phyloP scores from a whole-genome alignment of 2,888 invertebrate genomes.

The Melangyna quadrimaculata region DNA sequence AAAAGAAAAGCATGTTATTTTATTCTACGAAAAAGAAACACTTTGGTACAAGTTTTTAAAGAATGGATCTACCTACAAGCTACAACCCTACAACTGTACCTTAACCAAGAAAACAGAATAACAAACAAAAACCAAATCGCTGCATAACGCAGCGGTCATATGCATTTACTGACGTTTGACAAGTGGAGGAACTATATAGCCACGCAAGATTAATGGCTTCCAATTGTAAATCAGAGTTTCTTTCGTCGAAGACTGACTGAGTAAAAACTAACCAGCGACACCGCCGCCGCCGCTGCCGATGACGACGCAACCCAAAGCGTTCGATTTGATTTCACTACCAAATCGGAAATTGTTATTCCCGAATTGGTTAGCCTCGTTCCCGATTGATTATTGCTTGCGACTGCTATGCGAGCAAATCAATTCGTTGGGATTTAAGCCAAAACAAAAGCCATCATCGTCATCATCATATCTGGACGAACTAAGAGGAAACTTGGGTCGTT shows the following conservation, averaged over 20 bases:
- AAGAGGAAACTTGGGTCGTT: not conserved
- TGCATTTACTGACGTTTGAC: constrained; percentile 57
- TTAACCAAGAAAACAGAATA: not conserved
- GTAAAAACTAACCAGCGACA: not conserved
- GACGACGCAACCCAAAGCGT: not conserved
- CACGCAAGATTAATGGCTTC: constrained; percentile 53
- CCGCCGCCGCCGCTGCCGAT: not conserved
- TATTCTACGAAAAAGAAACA: too few species aligned
- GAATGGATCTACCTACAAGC: too few species aligned
- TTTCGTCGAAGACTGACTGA: not conserved
- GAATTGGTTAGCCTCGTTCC: constrained; percentile 48
- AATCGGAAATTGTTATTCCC: constrained; percentile 58
- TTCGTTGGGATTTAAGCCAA: constrained; percentile 26
- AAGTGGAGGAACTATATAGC: constrained; percentile 34
- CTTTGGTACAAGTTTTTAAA: too few species aligned
- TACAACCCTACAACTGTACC: not conserved
- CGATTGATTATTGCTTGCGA: constrained; percentile 24
- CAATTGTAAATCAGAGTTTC: constrained; percentile 53
- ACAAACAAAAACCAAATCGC: not conserved
- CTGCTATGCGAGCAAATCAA: constrained; percentile 49
- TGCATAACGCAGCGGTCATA: constrained; percentile 35
- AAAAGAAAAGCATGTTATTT: too few species aligned
- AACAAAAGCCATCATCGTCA: constrained; percentile 10
- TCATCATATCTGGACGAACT: not conserved
- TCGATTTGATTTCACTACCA: constrained; percentile 46